A percentile compares a stretch with the other conserved stretches of the same genome.
phyloP scores from a whole-genome alignment of 2,888 invertebrate species.

The Chaetogeoica ovagalla region DNA sequence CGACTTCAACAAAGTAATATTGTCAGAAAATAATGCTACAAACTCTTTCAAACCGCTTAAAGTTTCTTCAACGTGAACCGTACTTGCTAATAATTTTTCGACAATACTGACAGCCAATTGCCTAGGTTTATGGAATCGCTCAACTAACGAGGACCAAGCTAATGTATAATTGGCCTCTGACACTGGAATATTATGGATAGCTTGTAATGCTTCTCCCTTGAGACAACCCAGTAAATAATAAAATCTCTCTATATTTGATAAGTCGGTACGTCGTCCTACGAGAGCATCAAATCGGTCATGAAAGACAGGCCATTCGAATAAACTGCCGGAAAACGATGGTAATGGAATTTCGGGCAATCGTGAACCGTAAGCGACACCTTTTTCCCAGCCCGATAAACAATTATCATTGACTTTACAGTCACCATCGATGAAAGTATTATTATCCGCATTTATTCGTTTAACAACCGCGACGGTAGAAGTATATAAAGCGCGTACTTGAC shows the following conservation, averaged over 20 bases:
- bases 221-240: background rate
- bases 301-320: background rate
- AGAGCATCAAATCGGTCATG: background rate
- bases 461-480: too few species aligned
- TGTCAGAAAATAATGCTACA: too few species aligned
- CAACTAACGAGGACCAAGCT: background rate
- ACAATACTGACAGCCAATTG: too few species aligned
- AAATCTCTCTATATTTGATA: background rate
- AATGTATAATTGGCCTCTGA: background rate
- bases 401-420: too few species aligned
- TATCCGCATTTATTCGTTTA: too few species aligned
- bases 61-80: too few species aligned
- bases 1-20: too few species aligned
- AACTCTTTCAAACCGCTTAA: too few species aligned
- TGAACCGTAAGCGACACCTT: background rate
- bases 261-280: background rate
- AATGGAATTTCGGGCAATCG: background rate
- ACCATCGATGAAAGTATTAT: too few species aligned
- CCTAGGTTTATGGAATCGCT: too few species aligned
- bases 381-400: background rate
- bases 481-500: background rate
- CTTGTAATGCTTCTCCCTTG: background rate
- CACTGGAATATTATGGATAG: background rate
- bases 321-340: background rate
- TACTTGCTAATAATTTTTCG: too few species aligned